These are phyloP conservation scores for Callyntrura guangdongensis DNA, from an alignment of 2,888 invertebrate genomes.

Conservation along the genomic window DNA sequence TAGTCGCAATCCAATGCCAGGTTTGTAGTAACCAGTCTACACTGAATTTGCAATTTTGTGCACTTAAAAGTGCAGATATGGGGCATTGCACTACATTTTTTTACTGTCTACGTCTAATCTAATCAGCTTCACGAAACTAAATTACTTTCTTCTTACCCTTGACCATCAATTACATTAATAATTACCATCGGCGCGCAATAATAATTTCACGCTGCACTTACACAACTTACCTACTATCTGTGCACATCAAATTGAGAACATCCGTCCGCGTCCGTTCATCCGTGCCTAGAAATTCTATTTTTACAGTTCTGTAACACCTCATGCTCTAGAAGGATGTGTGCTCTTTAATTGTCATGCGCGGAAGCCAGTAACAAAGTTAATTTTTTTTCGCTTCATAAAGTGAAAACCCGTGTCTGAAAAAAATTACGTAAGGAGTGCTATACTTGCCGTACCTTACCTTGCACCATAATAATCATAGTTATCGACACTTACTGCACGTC, in stretches of 20 bases:
- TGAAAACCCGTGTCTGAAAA: slow-evolving; percentile 68
- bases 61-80: slow-evolving; percentile 36
- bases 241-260: slow-evolving; percentile 7
- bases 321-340: too few relatives aligned
- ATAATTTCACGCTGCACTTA: slow-evolving; percentile 40
- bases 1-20: too few relatives aligned
- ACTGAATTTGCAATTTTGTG: background rate
- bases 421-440: slow-evolving; percentile 55
- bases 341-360: slow-evolving; percentile 31
- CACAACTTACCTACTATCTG: too few relatives aligned
- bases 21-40: background rate
- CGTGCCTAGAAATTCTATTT: too few relatives aligned
- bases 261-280: background rate
- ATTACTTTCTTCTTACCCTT: slow-evolving; percentile 45
- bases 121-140: slow-evolving; percentile 46
- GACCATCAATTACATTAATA: slow-evolving; percentile 47
- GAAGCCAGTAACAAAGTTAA: slow-evolving; percentile 32
- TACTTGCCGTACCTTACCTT: background rate
- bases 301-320: too few relatives aligned
- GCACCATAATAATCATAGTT: slow-evolving; percentile 43
- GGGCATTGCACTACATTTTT: slow-evolving; percentile 45
- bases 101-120: slow-evolving; percentile 46
- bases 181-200: background rate
- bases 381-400: slow-evolving; percentile 47
- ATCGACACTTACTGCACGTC: slow-evolving; percentile 32